phyloP scores from a whole-genome alignment of 23 tunicate species.

The Corella eumyota region DNA sequence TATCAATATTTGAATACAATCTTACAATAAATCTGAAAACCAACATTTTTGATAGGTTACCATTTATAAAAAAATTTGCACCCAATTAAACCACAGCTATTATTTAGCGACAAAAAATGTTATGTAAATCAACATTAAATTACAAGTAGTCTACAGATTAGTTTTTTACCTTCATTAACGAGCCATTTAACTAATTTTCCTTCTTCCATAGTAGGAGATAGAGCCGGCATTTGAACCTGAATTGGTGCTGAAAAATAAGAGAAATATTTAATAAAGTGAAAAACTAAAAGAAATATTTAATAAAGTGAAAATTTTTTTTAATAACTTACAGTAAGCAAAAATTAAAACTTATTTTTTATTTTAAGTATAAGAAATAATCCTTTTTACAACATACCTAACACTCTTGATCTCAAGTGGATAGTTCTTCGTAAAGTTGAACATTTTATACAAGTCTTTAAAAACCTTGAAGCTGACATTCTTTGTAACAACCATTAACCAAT shows the following conservation, averaged over 20 bases:
- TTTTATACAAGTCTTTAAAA: background rate
- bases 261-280: background rate
- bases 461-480: background rate
- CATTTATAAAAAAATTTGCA: too few relatives aligned
- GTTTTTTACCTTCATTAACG: conserved; percentile 30
- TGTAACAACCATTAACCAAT: too few relatives aligned
- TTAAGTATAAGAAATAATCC: background rate
- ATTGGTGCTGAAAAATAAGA: conserved; percentile 24
- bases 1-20: too few relatives aligned
- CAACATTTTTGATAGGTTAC: too few relatives aligned
- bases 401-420: too few relatives aligned
- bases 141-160: too few relatives aligned
- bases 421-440: background rate
- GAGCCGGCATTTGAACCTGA: conserved; percentile 65
- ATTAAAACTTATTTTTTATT: background rate
- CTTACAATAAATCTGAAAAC: too few relatives aligned
- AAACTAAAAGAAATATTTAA: conserved; percentile 1
- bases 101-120: too few relatives aligned
- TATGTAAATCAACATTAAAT: too few relatives aligned
- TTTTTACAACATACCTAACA: background rate
- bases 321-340: background rate
- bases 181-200: conserved; percentile 80
- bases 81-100: too few relatives aligned
- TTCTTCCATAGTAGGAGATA: conserved; percentile 90
- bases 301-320: background rate